Conservation (phyloP, 2,797 vertebrate species). For the Microhierax caerulescens region DNA sequence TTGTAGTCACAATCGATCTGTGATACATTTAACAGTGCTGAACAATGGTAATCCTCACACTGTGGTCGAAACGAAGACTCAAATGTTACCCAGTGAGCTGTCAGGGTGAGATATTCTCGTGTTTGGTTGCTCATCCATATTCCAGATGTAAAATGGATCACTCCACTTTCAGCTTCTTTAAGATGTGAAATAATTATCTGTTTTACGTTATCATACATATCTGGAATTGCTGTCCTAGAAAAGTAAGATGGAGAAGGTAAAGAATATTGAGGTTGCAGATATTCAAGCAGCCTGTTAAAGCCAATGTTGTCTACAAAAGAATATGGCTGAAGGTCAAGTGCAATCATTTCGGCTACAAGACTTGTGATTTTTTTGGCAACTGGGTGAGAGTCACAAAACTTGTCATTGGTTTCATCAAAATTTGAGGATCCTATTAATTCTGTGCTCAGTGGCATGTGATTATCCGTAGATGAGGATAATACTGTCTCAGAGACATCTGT, state of each 20-base stretch:
- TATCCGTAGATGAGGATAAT: constrained; percentile 76
- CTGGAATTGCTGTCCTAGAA: constrained; percentile 95
- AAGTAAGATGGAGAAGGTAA: constrained; percentile 91
- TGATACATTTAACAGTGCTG: constrained; percentile 90
- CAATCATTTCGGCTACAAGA: constrained; percentile 97
- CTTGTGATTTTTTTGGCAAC: constrained; percentile 98
- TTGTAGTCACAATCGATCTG: constrained; percentile 93
- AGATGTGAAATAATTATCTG: constrained; percentile 89
- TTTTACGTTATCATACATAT: constrained; percentile 94
- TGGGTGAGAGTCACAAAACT: constrained; percentile 90
- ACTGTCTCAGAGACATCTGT: constrained; percentile 84
- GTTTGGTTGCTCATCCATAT: constrained; percentile 97
- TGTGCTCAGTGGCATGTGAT: constrained; percentile 75
- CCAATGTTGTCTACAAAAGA: constrained; percentile 92
- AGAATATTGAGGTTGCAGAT: constrained; percentile 94
- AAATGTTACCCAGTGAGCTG: constrained; percentile 94
- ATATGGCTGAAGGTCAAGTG: constrained; percentile 98
- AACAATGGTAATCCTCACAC: constrained; percentile 93
- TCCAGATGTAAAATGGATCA: constrained; percentile 95
- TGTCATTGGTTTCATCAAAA: constrained; percentile 82
- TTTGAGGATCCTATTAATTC: constrained; percentile 80
- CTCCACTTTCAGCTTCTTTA: constrained; percentile 91
- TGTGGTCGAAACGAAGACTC: constrained; percentile 87
- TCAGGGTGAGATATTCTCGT: constrained; percentile 93
- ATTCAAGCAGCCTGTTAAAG: constrained; percentile 91